Conservation (phyloP, 1,140 invertebrate genomes). For the Dendroctonus ponderosae region DNA sequence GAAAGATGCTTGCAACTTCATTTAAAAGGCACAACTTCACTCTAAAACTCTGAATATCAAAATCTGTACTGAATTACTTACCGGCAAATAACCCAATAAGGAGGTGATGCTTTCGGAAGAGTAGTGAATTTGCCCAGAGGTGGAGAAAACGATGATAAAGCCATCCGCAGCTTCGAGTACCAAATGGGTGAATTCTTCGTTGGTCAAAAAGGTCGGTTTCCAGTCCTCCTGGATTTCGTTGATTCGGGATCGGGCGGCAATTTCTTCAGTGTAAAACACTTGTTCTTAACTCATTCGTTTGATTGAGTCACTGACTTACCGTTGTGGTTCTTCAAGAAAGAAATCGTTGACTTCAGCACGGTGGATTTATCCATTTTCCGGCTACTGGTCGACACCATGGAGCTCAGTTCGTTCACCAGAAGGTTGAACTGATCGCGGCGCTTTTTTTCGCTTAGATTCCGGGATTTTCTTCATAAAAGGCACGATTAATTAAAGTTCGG, state of each 20-base stretch:
- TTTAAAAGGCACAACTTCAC: too few relatives aligned
- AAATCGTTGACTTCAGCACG: constrained; percentile 88
- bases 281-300: neutral
- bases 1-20: too few relatives aligned
- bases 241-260: constrained; percentile 75
- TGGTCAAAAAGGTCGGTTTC: constrained; percentile 92
- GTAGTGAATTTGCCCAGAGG: constrained; percentile 81
- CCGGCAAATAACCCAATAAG: constrained; percentile 81
- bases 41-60: too few relatives aligned
- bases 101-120: constrained; percentile 88
- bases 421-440: constrained; percentile 92
- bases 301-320: constrained; percentile 57
- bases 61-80: constrained; percentile 49
- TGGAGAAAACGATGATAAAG: constrained; percentile 87
- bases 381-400: constrained; percentile 80
- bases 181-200: constrained; percentile 93
- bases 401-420: constrained; percentile 86
- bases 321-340: constrained; percentile 91
- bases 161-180: constrained; percentile 89
- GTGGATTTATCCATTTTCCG: constrained; percentile 96
- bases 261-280: constrained; percentile 61
- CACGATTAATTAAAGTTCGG: neutral
- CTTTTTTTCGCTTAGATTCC: constrained; percentile 94
- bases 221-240: constrained; percentile 92
- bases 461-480: constrained; percentile 60